phyloP scores from a whole-genome alignment of 2,888 invertebrate genomes.

The Apotomis capreana region DNA sequence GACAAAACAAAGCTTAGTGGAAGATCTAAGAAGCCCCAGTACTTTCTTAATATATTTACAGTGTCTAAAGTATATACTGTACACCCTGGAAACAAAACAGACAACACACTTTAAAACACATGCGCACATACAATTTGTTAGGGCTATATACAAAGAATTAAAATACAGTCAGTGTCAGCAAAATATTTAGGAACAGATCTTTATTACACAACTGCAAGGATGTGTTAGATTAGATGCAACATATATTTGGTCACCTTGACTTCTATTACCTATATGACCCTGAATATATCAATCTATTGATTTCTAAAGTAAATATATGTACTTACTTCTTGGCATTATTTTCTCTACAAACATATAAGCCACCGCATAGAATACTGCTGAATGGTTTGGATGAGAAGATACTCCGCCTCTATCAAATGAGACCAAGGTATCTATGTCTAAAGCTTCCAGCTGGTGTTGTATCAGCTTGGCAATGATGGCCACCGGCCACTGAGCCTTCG shows the following conservation, averaged over 20 bases:
- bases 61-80: conserved; percentile 92
- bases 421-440: conserved; percentile 92
- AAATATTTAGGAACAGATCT: no score
- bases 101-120: background rate
- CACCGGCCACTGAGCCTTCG: conserved; percentile 88
- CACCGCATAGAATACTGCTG: conserved; percentile 91
- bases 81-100: conserved; percentile 85
- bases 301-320: conserved; percentile 23
- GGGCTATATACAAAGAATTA: background rate
- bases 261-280: no score
- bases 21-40: conserved; percentile 91
- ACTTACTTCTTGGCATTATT: conserved; percentile 88
- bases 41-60: conserved; percentile 93
- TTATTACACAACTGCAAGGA: no score
- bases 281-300: no score
- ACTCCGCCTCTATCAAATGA: conserved; percentile 98
- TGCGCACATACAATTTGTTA: background rate
- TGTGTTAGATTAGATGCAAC: no score
- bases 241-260: no score
- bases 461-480: conserved; percentile 74
- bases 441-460: conserved; percentile 85
- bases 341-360: conserved; percentile 90
- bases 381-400: conserved; percentile 96
- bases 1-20: conserved; percentile 91
- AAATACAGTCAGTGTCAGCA: no score